Evolutionary conservation across 2,797 vertebrate species (phyloP).

Genomic region (Distichodus sexfasciatus): DNA sequence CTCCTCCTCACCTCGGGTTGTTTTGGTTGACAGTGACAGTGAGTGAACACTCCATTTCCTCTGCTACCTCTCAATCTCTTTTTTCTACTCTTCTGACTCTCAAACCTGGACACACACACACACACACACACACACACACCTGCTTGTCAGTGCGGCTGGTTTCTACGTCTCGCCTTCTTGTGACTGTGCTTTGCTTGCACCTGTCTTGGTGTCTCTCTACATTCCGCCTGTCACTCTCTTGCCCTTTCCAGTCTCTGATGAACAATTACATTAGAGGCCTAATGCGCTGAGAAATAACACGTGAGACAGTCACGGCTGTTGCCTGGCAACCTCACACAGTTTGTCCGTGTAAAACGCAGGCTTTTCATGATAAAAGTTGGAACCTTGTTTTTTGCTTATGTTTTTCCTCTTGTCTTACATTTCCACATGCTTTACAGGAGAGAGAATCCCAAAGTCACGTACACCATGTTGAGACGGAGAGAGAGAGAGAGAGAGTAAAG

Average conservation of each 20-base stretch:
- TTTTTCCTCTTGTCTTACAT: background rate
- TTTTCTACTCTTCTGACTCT: background rate
- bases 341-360: slow-evolving; percentile 16
- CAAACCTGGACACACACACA: background rate
- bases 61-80: slow-evolving; percentile 28
- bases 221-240: slow-evolving; percentile 38
- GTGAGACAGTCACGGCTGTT: slow-evolving; percentile 70
- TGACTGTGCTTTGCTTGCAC: too few species aligned
- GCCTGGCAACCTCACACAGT: slow-evolving; percentile 68
- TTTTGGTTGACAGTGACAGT: slow-evolving; percentile 59
- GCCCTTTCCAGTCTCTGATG: slow-evolving; percentile 56
- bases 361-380: slow-evolving; percentile 1
- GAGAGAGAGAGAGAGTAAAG: too few species aligned
- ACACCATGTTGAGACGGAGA: too few species aligned
- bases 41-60: slow-evolving; percentile 54
- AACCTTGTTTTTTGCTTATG: slow-evolving; percentile 5
- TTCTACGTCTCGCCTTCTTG: background rate
- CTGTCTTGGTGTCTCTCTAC: slow-evolving; percentile 27
- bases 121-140: background rate
- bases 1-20: slow-evolving; percentile 32
- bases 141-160: slow-evolving; percentile 19
- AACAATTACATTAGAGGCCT: slow-evolving; percentile 71
- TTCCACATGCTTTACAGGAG: too few species aligned
- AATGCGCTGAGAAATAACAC: slow-evolving; percentile 76
- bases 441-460: too few species aligned